Evolutionary conservation across 1,140 invertebrate species (phyloP), one percentile per base, ranked within the genome.

Genomic region (Lucilia cuprina): DNA sequence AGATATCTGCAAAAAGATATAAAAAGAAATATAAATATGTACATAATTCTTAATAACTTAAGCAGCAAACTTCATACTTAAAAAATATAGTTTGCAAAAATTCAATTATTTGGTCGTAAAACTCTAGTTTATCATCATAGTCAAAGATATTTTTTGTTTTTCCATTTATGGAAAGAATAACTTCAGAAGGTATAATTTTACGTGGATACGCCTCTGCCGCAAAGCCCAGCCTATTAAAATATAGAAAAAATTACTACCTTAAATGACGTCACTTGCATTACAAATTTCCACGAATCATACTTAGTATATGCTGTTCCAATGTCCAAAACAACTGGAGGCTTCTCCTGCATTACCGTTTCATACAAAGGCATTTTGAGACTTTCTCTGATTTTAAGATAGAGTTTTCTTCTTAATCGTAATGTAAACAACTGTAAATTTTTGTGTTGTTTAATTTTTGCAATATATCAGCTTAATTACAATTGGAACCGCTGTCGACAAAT

Each of bases 291-390:
- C 10, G 88, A 89, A 87, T 87, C 92, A 93, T 93, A 98, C 97
- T 99, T 99, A 2, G 98, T 99, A 88, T 98, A 99, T 47, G 96
- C 96, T 65, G 93, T 93, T 60, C 98, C 98, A 85, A 99, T 95
- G 91, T 99, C 98, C 84, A 99, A 91, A 2, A 99, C 95, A 0
- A 99, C 95, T 17, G 96, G 94, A 91, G 96, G 95, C 91, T 98
- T 98, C 85, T 98, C 97, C 86, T 95, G 95, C 85, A 95, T 95
- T 84, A 95, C 93, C 34, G 94, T 93, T 92, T 98, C 96, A 88
- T 96, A 98, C 8, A 95, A 88, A 13, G 94, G 93, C 93, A 95
- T 94, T 86, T 70, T 41, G 7, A 41, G 5, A 41, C 10, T 8
- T 41, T 91, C 83, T 35, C 8, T 9, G 8, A n/a, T 35, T 50